Percentiles rank a stretch among this genome's conserved stretches.
These are phyloP conservation scores for Euphydryas editha DNA, from an alignment of 2,888 invertebrate genomes.

Conservation along the genomic window DNA sequence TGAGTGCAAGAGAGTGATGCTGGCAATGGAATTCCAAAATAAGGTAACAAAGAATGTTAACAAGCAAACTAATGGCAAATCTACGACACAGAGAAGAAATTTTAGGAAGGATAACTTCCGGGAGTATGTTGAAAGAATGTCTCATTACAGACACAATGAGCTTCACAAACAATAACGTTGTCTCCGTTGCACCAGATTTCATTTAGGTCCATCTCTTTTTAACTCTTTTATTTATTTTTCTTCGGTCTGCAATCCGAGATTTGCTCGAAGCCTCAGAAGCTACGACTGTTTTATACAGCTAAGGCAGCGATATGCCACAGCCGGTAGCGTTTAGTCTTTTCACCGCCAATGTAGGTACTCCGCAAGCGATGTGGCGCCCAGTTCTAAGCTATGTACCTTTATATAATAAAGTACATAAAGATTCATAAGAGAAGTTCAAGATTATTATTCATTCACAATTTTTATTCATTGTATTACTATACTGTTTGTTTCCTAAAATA, in stretches of 20 bases:
- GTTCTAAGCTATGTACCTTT: too few species aligned
- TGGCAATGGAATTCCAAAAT: background rate
- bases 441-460: too few species aligned
- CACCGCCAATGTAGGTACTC: background rate
- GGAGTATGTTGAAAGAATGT: slow-evolving; percentile 41
- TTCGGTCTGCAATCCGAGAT: slow-evolving; percentile 41
- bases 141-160: slow-evolving; percentile 47
- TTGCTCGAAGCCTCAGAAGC: slow-evolving; percentile 33
- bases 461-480: too few species aligned
- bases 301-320: background rate
- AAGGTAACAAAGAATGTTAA: slow-evolving; percentile 4
- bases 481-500: too few species aligned
- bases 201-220: slow-evolving; percentile 46
- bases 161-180: slow-evolving; percentile 46
- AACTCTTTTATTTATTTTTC: slow-evolving; percentile 42
- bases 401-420: too few species aligned
- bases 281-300: slow-evolving; percentile 14
- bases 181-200: slow-evolving; percentile 46
- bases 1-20: background rate
- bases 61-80: slow-evolving; percentile 7
- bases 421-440: too few species aligned
- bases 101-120: slow-evolving; percentile 11
- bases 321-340: slow-evolving; percentile 10
- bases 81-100: background rate
- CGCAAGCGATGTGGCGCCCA: too few species aligned